A percentile compares a stretch with the other conserved stretches of the same genome.
phyloP scores from a whole-genome alignment of 1,140 invertebrate species.

The Tetragonula clypearis region DNA sequence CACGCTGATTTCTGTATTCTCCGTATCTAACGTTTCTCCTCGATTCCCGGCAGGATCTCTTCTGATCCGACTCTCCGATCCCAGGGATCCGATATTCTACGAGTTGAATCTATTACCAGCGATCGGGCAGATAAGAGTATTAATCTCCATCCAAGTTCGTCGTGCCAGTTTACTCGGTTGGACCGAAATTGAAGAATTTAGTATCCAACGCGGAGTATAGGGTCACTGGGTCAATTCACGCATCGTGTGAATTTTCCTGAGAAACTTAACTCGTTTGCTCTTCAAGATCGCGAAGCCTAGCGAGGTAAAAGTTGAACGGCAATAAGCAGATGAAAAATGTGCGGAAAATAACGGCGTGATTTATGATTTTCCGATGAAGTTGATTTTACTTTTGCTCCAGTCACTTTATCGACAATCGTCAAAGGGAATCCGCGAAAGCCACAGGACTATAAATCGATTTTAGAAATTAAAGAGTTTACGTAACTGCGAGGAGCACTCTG shows the following conservation, averaged over 20 bases:
- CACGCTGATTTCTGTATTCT: constrained; percentile 22
- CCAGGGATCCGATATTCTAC: neutral
- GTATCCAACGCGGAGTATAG: neutral
- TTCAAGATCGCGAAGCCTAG: neutral
- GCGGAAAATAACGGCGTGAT: constrained; percentile 16
- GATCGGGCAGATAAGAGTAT: constrained; percentile 22
- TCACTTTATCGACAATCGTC: neutral
- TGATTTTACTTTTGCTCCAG: neutral
- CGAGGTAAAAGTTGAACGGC: neutral
- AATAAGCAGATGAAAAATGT: neutral
- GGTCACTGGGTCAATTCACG: neutral
- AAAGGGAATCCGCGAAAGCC: neutral
- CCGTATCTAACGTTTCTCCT: neutral
- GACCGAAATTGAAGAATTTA: constrained; percentile 7
- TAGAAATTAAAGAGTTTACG: constrained; percentile 39
- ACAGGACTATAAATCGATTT: constrained; percentile 26
- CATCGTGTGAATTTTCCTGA: neutral
- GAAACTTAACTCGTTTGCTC: neutral
- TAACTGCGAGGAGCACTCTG: constrained; percentile 15
- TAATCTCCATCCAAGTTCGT: neutral
- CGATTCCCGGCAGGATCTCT: neutral
- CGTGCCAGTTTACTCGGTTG: neutral
- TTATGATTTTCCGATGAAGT: neutral
- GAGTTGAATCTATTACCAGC: neutral
- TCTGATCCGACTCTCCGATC: neutral